Evolutionary conservation across 1,140 invertebrate species (phyloP).

Genomic region (Trichomalopsis sarcophagae): DNA sequence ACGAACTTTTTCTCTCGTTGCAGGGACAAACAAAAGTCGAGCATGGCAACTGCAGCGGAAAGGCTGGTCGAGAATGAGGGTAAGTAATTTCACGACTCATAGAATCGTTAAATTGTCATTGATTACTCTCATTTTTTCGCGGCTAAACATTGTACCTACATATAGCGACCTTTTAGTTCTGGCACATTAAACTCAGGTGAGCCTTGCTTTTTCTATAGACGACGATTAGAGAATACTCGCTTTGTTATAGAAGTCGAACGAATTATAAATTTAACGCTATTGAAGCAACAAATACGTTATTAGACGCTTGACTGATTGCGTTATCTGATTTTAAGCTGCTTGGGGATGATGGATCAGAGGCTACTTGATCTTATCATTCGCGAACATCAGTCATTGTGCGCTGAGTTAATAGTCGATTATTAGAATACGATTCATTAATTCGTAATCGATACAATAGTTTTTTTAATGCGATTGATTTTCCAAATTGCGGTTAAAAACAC

Average conservation of each 20-base stretch:
- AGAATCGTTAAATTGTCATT: slow-evolving; percentile 43
- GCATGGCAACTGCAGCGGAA: slow-evolving; percentile 65
- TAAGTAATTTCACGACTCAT: slow-evolving; percentile 49
- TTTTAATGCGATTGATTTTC: too few relatives aligned
- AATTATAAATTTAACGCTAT: background rate
- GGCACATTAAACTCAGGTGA: background rate
- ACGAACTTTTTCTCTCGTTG: slow-evolving; percentile 6
- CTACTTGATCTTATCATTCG: too few relatives aligned
- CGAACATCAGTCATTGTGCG: too few relatives aligned
- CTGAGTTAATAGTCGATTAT: too few relatives aligned
- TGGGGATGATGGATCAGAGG: too few relatives aligned
- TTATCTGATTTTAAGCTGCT: too few relatives aligned
- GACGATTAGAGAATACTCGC: background rate
- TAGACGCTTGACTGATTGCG: too few relatives aligned
- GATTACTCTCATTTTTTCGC: slow-evolving; percentile 29
- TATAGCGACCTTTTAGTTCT: background rate
- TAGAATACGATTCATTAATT: too few relatives aligned
- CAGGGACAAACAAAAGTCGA: slow-evolving; percentile 18
- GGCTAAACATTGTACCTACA: background rate
- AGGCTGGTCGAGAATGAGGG: slow-evolving; percentile 45
- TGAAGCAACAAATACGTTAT: too few relatives aligned
- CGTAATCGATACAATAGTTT: too few relatives aligned
- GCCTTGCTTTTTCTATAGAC: background rate
- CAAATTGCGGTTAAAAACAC: too few relatives aligned
- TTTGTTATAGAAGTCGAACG: background rate